Percentiles rank a stretch among this genome's conserved stretches.
phyloP scores from a whole-genome alignment of 2,888 invertebrate genomes.

The Ischnura elegans region DNA sequence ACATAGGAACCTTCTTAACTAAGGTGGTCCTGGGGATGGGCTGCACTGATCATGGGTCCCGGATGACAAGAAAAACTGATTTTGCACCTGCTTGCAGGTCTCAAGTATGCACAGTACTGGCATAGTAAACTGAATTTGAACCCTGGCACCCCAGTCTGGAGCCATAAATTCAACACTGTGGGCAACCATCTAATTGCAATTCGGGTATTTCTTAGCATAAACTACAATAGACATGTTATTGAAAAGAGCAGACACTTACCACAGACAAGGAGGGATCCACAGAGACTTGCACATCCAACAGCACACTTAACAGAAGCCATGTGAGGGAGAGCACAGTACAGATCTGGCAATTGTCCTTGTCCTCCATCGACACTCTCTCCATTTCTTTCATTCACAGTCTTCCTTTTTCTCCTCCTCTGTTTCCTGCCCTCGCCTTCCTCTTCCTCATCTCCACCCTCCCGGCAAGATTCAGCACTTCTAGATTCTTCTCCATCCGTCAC shows the following conservation, averaged over 20 bases:
- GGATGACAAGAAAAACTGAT: too few relatives aligned
- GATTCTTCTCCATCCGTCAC: slow-evolving; percentile 71
- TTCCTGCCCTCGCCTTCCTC: slow-evolving; percentile 69
- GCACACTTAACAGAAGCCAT: slow-evolving; percentile 87
- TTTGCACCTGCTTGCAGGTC: too few relatives aligned
- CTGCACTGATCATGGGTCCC: too few relatives aligned
- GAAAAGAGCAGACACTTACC: slow-evolving; percentile 79
- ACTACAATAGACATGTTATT: background rate
- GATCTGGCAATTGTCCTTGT: slow-evolving; percentile 79
- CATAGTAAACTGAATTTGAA: too few relatives aligned
- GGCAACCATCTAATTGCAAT: background rate
- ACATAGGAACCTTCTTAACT: too few relatives aligned
- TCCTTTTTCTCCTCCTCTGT: slow-evolving; percentile 48
- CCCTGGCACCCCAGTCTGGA: background rate
- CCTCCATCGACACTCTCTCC: background rate
- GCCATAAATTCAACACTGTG: background rate
- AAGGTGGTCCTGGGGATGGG: too few relatives aligned
- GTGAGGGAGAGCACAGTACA: slow-evolving; percentile 81
- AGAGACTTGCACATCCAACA: slow-evolving; percentile 86
- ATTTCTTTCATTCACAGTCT: slow-evolving; percentile 9
- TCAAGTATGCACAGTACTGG: too few relatives aligned
- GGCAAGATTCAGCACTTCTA: slow-evolving; percentile 64
- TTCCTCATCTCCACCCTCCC: slow-evolving; percentile 18
- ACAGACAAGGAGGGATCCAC: slow-evolving; percentile 87
- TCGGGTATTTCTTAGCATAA: background rate